These are phyloP conservation scores for Vanessa tameamea DNA, from an alignment of 1,140 invertebrate species.

Conservation along the genomic window DNA sequence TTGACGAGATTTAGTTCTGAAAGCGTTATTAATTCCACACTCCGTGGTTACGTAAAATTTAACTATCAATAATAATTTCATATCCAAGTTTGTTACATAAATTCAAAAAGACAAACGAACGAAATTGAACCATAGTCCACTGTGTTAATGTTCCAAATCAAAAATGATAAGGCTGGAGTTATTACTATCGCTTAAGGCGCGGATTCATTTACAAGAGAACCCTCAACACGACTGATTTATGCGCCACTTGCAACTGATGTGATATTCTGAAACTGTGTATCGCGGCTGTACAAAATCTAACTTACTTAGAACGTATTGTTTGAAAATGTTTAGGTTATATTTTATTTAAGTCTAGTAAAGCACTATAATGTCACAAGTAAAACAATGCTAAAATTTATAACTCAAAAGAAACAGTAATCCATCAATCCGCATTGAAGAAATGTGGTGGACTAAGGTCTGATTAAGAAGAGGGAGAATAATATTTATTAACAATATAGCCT, in stretches of 20 bases:
- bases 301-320: background rate
- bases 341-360: background rate
- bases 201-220: conserved; percentile 32
- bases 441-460: no score
- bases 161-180: background rate
- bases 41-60: conserved; percentile 6
- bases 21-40: conserved; percentile 13
- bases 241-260: conserved; percentile 28
- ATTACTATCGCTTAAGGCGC: conserved; percentile 13
- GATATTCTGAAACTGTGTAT: conserved; percentile 32
- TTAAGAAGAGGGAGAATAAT: no score
- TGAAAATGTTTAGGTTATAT: no score
- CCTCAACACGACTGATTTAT: conserved; percentile 30
- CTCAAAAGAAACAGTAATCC: no score
- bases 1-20: background rate
- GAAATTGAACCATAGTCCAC: background rate
- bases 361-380: background rate
- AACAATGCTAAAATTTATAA: background rate
- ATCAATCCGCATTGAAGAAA: no score
- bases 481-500: no score
- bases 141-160: background rate
- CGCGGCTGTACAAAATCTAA: conserved; percentile 6
- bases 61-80: conserved; percentile 32
- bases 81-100: conserved; percentile 11
- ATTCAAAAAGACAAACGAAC: background rate